Evolutionary conservation across 37 sponge, comb jelly and placozoan genomes (phyloP), one percentile per base, ranked within the genome.

Genomic region (Aplysina aerophoba): DNA sequence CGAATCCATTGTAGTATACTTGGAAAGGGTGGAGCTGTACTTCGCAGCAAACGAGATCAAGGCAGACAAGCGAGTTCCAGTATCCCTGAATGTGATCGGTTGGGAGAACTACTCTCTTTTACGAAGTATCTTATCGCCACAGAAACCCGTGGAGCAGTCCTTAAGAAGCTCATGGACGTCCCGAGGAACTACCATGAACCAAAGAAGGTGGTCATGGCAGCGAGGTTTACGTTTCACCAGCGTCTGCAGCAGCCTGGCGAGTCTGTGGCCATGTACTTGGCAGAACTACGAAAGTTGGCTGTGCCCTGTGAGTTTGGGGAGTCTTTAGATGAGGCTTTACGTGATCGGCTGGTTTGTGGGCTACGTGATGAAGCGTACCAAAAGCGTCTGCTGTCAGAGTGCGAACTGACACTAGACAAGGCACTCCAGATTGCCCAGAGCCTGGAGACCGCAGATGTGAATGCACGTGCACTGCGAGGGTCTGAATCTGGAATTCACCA

Each of bases 341-440:
- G 78, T 12, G 78, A 75, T 11, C 33, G 53, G 1, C 41, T 75
- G n/a, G 78, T 75, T 4, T 20, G 78, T 75, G 78, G 78, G 0
- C 78, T 50, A 1, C 44, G 54, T 1, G 3, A 22, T 2, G 25
- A 75, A 24, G n/a, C n/a, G 13, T 15, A 41, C 2, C 78, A 75
- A 21, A 75, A 75, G 25, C 50, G 78, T 0, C 37, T 75, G 53
- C 11, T 75, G 54, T 17, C 78, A 25, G 78, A 39, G 53, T 21
- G 1, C 24, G 78, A 75, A 6, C 78, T 75, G 21, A 75, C 78
- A 20, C 41, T 75, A 6, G 1, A 50, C 8, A 39, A 50, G 22
- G 78, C 78, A 1, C 44, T 50, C 3, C 24, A 75, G 14, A 41
- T 39, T 41, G 78, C 78, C 2, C n/a, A 53, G 11, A 8, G 13